A percentile compares a stretch with the other conserved stretches of the same genome.
Conservation (phyloP, 2,888 invertebrate species). For the Cinara cedri region DNA sequence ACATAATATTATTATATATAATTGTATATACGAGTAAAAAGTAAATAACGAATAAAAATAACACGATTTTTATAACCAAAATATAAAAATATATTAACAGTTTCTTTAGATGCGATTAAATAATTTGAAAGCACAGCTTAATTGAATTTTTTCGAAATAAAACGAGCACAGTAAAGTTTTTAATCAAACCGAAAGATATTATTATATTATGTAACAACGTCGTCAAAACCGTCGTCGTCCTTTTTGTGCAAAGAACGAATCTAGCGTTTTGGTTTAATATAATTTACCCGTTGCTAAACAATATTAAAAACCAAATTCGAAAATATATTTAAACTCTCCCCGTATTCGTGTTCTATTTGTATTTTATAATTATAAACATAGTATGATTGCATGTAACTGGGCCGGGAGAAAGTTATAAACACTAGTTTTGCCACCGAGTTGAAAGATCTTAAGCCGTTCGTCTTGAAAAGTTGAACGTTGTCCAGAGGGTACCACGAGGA, state of each 20-base stretch:
- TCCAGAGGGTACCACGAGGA: too few species aligned
- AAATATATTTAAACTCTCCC: too few species aligned
- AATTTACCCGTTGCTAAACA: not conserved
- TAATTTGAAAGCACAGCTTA: not conserved
- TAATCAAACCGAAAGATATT: constrained; percentile 8
- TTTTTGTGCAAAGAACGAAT: not conserved
- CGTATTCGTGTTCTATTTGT: too few species aligned
- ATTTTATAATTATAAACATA: too few species aligned
- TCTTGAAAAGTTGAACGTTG: too few species aligned
- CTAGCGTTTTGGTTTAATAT: not conserved
- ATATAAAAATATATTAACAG: not conserved
- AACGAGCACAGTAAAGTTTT: constrained; percentile 23
- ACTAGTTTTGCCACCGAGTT: too few species aligned
- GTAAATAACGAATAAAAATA: not conserved
- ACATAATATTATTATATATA: not conserved
- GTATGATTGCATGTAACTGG: too few species aligned
- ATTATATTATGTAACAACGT: not conserved
- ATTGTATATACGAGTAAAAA: not conserved
- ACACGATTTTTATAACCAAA: not conserved
- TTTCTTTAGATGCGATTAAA: not conserved
- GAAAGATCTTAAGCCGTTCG: too few species aligned
- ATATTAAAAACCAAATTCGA: not conserved
- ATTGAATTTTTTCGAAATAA: constrained; percentile 9
- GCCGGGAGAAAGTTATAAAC: too few species aligned
- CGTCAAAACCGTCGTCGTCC: not conserved